A percentile compares a stretch with the other conserved stretches of the same genome.
Evolutionary conservation across 1,140 invertebrate species (phyloP).

Genomic region (Nasonia vitripennis): DNA sequence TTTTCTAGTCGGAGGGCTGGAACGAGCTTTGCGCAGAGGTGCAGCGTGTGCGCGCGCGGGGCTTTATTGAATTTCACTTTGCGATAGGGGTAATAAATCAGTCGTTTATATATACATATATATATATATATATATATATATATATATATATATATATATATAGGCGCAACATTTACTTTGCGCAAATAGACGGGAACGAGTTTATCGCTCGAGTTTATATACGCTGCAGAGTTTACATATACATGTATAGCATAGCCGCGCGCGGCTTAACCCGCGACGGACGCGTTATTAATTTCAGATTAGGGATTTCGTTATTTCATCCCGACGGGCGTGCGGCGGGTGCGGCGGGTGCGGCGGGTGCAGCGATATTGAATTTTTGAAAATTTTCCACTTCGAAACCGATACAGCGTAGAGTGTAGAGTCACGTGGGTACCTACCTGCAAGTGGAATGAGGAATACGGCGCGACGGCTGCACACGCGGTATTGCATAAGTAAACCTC

Average conservation of each 20-base stretch:
- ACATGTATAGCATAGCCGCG: neutral
- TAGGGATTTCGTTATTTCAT: no score
- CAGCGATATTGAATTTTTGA: no score
- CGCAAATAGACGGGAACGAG: neutral
- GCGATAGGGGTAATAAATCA: slow-evolving; percentile 44
- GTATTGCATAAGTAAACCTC: slow-evolving; percentile 39
- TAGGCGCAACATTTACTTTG: neutral
- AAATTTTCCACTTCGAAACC: no score
- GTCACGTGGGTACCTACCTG: no score
- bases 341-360: no score
- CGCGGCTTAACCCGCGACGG: neutral
- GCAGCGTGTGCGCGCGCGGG: neutral
- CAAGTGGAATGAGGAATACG: neutral
- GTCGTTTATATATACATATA: slow-evolving; percentile 20
- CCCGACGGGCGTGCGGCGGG: no score
- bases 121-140: no score
- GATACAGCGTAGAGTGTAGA: no score
- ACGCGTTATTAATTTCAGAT: slow-evolving; percentile 46
- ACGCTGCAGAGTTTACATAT: neutral
- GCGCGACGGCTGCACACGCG: neutral
- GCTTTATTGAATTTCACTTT: slow-evolving; percentile 50
- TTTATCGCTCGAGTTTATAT: slow-evolving; percentile 19
- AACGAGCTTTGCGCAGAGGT: no score
- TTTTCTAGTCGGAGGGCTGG: slow-evolving; percentile 15
- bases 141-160: slow-evolving; percentile 19